A percentile compares a stretch with the other conserved stretches of the same genome.
phyloP scores from a whole-genome alignment of 2,113 vertebrate genomes.

The Colossoma macropomum region DNA sequence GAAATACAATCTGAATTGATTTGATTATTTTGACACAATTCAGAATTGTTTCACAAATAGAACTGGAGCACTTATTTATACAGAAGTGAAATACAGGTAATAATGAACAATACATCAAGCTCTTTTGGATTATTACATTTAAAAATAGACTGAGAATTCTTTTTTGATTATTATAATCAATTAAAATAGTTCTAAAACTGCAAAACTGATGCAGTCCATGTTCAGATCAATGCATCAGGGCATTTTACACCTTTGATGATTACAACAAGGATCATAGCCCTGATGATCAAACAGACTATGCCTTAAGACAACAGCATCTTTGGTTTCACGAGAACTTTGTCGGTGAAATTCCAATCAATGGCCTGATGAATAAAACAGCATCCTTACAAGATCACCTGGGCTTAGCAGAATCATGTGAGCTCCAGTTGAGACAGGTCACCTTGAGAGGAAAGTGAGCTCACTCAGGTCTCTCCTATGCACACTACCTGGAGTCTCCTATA shows the following conservation, averaged over 20 bases:
- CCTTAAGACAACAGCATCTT: constrained; percentile 4
- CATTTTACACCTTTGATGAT: background rate
- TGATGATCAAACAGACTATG: background rate
- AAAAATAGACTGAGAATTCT: too few species aligned
- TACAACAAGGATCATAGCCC: background rate
- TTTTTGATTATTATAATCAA: too few species aligned
- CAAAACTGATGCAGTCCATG: too few species aligned
- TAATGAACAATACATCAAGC: too few species aligned
- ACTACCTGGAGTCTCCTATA: background rate
- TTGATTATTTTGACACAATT: too few species aligned
- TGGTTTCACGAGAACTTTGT: constrained; percentile 9
- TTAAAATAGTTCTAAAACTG: too few species aligned
- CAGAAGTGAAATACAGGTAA: too few species aligned
- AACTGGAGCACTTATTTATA: too few species aligned
- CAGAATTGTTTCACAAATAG: too few species aligned
- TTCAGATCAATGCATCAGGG: too few species aligned
- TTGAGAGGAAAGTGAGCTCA: constrained; percentile 15
- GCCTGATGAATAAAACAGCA: constrained; percentile 31
- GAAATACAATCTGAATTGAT: too few species aligned
- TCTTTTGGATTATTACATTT: too few species aligned
- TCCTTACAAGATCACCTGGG: constrained; percentile 32
- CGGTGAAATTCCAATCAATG: constrained; percentile 1
- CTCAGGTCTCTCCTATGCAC: constrained; percentile 1
- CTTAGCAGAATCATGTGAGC: constrained; percentile 21
- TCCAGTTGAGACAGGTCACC: constrained; percentile 32